Evolutionary conservation across 2,797 vertebrate species (phyloP), one percentile per base, ranked within the genome.

Genomic region (Enteromius radiatus): DNA sequence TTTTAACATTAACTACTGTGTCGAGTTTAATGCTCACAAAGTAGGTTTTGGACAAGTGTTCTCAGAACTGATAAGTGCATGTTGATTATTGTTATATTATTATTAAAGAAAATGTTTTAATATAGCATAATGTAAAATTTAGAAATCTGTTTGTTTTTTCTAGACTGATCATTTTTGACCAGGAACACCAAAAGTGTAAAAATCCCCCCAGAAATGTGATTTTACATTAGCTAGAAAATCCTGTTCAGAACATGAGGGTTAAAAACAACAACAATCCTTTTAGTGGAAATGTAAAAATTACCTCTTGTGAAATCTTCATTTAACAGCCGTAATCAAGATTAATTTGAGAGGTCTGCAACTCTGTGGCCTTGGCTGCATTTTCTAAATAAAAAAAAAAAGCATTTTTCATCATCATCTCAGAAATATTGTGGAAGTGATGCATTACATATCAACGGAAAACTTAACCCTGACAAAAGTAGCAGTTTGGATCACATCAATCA

Each of bases 401-500:
- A 89, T 84, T 86, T 81, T 63, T 78, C 69, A 81, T 83, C 85
- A 88, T 88, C 84, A 45, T 45, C 43, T 90, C 82, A 86, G 36
- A 65, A 89, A 87, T 86, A 86, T 87, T 87, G 80, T 33, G 59
- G 75, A 89, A 89, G 84, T 81, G 21, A 88, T 36, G 88, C 90
- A 89, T 86, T 78, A 81, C 88, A 88, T 84, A 82, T 84, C 87
- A 87, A 91, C 88, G 87, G 88, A 91, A 91, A 90, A 86, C 87
- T 74, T 91, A 91, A 88, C 86, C 76, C 85, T 86, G 84, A 80
- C 87, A 77, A 84, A 84, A 63, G 28, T 63, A 63, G 85, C 78
- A 87, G 91, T 86, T 76, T 69, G 12, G 6, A 15, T 88, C 15
- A 78, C 82, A 91, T 91, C 88, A 84, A 85, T 90, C 88, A 88